Base-by-base conservation (phyloP, 2,888 invertebrate genomes). In the Sturmia bella region DNA sequence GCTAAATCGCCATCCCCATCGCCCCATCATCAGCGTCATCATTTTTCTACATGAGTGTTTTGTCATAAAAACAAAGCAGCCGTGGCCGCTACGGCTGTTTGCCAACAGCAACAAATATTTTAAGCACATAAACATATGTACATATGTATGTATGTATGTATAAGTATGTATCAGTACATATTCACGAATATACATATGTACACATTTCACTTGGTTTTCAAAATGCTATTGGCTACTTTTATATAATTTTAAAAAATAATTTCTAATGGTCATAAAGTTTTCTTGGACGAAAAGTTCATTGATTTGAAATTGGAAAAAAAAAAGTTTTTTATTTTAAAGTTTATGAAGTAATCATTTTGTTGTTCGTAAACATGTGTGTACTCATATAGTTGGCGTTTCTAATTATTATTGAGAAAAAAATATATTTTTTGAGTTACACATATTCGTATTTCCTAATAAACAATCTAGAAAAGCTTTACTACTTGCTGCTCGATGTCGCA, bases 21-120 rank as follows among this genome's bases (percentile, higher is more conserved):
- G 54, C 41, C 64, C 41, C 64, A 57, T 41, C 41, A 50, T 70
- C 75, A 48, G 68, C 75, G 57, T 76, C 75, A 76, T 76, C 37
- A 54, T 52, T 27, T 6, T 79, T 59, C 6, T 37, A 54, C 73
- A 74, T 74, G 54, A 68, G 74, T 74, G 50, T 12, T 68, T 61
- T 79, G 68, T 74, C 73, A 61, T 79, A 50, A 73, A 43, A 48
- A 61, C 48, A 1, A 41, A 39, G 24, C 66, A 59, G 19, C 45
- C 37, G 9, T 59, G 21, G 37, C n/a, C n/a, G n/a, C 32, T 68
- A 13, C 13, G 17, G 32, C 56, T 17, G 15, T 32, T 15, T 19
- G 45, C 32, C 70, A 50, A 21, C 41, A 15, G 12, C 32, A 48
- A n/a, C 39, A 66, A 50, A 56, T 12, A 74, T 17, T 3, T 66